These are phyloP conservation scores for Drosophila rufa DNA, from an alignment of 1,140 invertebrate species.

Conservation along the genomic window DNA sequence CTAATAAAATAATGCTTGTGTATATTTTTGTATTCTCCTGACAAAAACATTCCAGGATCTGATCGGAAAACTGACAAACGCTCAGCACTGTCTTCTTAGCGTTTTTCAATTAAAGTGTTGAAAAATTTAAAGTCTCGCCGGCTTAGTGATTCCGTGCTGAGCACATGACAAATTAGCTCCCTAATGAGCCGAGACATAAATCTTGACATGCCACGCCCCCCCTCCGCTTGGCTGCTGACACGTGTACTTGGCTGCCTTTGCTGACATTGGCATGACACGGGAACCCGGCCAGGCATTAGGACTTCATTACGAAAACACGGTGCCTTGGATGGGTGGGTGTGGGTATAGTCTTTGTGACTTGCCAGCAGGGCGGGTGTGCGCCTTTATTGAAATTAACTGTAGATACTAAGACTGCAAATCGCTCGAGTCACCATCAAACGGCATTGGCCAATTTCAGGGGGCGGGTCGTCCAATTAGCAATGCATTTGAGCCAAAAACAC, in stretches of 20 bases:
- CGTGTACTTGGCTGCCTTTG: conserved; percentile 58
- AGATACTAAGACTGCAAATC: conserved; percentile 63
- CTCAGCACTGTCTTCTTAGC: background rate
- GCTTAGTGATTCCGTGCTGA: conserved; percentile 18
- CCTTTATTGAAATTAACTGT: conserved; percentile 76
- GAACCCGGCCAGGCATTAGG: conserved; percentile 64
- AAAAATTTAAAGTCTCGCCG: conserved; percentile 68
- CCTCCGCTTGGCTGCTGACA: conserved; percentile 19
- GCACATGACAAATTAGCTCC: conserved; percentile 80
- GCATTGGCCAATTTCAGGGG: conserved; percentile 12
- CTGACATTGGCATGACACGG: conserved; percentile 52
- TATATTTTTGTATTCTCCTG: background rate
- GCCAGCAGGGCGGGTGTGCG: background rate
- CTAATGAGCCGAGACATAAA: conserved; percentile 82
- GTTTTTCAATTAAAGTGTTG: conserved; percentile 81
- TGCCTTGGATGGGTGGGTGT: conserved; percentile 8
- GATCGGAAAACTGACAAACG: background rate
- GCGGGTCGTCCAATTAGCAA: conserved; percentile 32
- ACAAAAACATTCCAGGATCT: no score
- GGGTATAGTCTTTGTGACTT: background rate
- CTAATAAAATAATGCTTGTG: no score
- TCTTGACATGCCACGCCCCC: conserved; percentile 60
- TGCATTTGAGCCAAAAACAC: conserved; percentile 44
- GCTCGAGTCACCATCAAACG: conserved; percentile 52
- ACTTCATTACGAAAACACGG: conserved; percentile 72